A percentile compares a stretch with the other conserved stretches of the same genome.
Evolutionary conservation across 2,888 invertebrate genomes (phyloP).

Genomic region (Acanthacorydalis orientalis): DNA sequence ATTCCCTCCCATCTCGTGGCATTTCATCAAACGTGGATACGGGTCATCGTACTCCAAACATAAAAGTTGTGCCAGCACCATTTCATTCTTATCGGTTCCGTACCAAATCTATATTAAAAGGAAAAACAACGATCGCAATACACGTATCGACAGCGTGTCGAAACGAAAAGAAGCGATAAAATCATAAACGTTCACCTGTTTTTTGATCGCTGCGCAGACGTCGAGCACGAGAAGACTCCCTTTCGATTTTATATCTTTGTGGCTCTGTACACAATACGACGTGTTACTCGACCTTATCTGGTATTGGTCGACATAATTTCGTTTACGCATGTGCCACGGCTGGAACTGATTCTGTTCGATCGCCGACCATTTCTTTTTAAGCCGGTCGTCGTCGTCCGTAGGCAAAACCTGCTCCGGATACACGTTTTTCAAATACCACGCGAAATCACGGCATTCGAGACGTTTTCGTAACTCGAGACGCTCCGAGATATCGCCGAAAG

Average conservation of each 20-base stretch:
- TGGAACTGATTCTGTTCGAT: conserved; percentile 49
- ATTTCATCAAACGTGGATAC: conserved; percentile 64
- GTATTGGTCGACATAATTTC: conserved; percentile 55
- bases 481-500: conserved; percentile 67
- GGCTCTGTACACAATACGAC: conserved; percentile 62
- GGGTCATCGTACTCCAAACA: conserved; percentile 63
- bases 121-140: no score
- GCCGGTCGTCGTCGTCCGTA: conserved; percentile 33
- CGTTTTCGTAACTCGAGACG: conserved; percentile 51
- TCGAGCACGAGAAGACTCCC: conserved; percentile 55
- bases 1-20: conserved; percentile 79
- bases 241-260: conserved; percentile 59
- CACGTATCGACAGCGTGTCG: neutral
- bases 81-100: conserved; percentile 65
- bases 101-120: conserved; percentile 51
- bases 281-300: conserved; percentile 58
- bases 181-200: conserved; percentile 39
- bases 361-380: conserved; percentile 41
- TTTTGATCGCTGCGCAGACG: conserved; percentile 49
- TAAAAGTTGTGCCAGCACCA: conserved; percentile 66
- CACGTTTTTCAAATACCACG: conserved; percentile 74
- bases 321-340: conserved; percentile 69
- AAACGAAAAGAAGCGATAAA: neutral
- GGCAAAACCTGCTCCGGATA: conserved; percentile 66
- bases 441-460: conserved; percentile 66